Conservation (phyloP, 1,140 invertebrate genomes). For the Heliothis subflexa region DNA sequence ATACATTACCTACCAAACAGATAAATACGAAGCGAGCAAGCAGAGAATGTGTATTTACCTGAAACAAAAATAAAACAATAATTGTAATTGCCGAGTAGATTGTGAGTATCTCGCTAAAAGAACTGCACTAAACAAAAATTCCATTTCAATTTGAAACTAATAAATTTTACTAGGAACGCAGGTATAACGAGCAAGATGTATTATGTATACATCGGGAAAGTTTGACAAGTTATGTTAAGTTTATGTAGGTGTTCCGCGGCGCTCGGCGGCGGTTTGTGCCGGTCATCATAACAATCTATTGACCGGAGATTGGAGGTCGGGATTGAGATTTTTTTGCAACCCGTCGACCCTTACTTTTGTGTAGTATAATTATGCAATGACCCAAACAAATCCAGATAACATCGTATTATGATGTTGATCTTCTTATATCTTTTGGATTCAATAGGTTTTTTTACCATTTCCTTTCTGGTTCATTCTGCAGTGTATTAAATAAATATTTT, state of each 20-base stretch:
- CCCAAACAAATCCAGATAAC: slow-evolving; percentile 13
- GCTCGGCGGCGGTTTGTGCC: slow-evolving; percentile 10
- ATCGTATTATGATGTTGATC: background rate
- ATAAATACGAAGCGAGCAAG: background rate
- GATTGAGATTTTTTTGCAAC: slow-evolving; percentile 37
- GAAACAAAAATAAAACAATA: slow-evolving; percentile 21
- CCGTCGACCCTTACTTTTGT: slow-evolving; percentile 21
- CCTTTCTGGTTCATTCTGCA: too few relatives aligned
- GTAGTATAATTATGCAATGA: slow-evolving; percentile 33
- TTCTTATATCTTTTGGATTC: background rate
- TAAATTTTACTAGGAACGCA: slow-evolving; percentile 6
- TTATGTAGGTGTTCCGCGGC: slow-evolving; percentile 31
- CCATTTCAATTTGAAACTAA: slow-evolving; percentile 32
- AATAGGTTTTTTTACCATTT: background rate
- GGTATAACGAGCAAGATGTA: slow-evolving; percentile 32
- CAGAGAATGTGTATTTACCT: slow-evolving; percentile 17
- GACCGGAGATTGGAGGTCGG: slow-evolving; percentile 41
- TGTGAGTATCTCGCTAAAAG: too few relatives aligned
- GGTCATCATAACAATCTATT: slow-evolving; percentile 44
- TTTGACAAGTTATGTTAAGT: slow-evolving; percentile 41
- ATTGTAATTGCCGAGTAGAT: background rate
- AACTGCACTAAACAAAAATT: too few relatives aligned
- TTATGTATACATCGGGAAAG: slow-evolving; percentile 33
- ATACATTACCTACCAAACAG: slow-evolving; percentile 26
- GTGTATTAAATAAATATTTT: background rate